phyloP scores from a whole-genome alignment of 2,797 vertebrate species.

The Sebastes goodei region DNA sequence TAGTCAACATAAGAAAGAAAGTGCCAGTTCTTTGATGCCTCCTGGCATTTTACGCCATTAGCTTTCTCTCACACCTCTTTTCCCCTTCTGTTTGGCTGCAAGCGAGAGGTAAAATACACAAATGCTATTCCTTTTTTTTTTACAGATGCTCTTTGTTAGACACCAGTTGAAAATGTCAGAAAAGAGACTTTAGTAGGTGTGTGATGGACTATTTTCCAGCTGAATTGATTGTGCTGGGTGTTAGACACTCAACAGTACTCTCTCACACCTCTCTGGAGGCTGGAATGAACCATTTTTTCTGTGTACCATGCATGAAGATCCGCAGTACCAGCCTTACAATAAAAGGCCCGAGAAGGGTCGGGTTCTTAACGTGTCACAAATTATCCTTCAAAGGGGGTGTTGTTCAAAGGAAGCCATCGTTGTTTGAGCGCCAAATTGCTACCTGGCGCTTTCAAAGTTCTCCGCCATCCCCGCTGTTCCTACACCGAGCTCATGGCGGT shows the following conservation, averaged over 20 bases:
- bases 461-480: not conserved
- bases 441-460: conserved; percentile 49
- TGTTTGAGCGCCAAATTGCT: conserved; percentile 61
- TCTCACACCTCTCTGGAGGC: conserved; percentile 17
- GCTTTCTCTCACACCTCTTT: conserved; percentile 9
- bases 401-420: conserved; percentile 33
- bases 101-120: conserved; percentile 14
- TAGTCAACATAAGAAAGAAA: conserved; percentile 3
- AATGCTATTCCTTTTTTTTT: conserved; percentile 13
- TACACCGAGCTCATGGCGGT: conserved; percentile 7
- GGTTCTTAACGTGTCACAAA: conserved; percentile 43
- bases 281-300: conserved; percentile 16
- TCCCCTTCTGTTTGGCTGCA: not conserved
- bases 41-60: conserved; percentile 16
- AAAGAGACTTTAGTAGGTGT: conserved; percentile 21
- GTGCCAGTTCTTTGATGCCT: conserved; percentile 1
- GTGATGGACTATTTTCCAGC: conserved; percentile 50
- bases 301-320: not conserved
- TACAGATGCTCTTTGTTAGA: conserved; percentile 27
- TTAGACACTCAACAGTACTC: conserved; percentile 20
- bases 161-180: conserved; percentile 12
- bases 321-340: not conserved
- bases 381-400: conserved; percentile 45
- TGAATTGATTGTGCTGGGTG: conserved; percentile 35
- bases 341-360: conserved; percentile 9